Conservation (phyloP, 2,113 vertebrate genomes). For the Rissa tridactyla region DNA sequence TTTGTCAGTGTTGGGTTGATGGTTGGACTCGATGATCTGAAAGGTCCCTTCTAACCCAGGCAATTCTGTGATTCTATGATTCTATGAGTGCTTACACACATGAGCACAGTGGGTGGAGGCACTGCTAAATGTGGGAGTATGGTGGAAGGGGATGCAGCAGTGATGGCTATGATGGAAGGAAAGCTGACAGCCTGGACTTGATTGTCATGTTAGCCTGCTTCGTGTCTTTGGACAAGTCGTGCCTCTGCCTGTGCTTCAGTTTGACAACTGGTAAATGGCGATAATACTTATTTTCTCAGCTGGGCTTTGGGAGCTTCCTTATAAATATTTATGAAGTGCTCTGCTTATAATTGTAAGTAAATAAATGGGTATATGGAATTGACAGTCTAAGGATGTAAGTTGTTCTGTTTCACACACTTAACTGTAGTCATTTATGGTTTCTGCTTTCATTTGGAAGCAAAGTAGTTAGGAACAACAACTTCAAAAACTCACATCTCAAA, state of each 20-base stretch:
- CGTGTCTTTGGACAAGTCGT: not conserved
- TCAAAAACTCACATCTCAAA: not conserved
- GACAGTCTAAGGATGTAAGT: not conserved
- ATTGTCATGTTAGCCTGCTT: not conserved
- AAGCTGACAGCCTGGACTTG: not conserved
- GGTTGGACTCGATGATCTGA: too few species aligned
- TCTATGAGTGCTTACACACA: not conserved
- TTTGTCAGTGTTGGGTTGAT: too few species aligned
- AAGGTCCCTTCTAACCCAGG: too few species aligned
- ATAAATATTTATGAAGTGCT: slow-evolving; percentile 33
- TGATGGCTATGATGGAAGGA: not conserved
- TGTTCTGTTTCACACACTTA: not conserved
- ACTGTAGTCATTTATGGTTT: not conserved
- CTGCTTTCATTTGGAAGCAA: not conserved
- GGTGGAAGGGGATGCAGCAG: not conserved
- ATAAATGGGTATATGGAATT: not conserved
- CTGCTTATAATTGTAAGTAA: slow-evolving; percentile 12
- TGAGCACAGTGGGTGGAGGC: not conserved
- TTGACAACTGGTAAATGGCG: not conserved
- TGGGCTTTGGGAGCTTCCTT: not conserved
- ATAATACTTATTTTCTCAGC: slow-evolving; percentile 29
- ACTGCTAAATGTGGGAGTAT: not conserved
- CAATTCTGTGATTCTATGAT: too few species aligned
- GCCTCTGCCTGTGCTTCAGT: not conserved
- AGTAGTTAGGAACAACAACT: not conserved